Evolutionary conservation across 1,140 invertebrate species (phyloP).

Genomic region (Phocides pigmalion): DNA sequence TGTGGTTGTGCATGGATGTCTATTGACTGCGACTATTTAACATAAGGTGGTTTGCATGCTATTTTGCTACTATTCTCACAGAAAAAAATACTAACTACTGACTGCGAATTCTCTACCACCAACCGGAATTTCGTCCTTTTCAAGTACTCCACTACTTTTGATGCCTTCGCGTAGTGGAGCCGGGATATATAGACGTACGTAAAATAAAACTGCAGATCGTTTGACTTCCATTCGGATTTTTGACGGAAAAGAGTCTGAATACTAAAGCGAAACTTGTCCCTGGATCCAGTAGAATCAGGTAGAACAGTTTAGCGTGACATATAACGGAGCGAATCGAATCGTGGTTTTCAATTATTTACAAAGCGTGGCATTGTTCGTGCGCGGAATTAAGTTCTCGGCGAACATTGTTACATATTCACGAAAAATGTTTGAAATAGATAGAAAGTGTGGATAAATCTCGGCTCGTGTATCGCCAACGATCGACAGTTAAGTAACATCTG

Average conservation of each 20-base stretch:
- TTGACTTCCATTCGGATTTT: not conserved
- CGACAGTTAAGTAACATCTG: too few species aligned
- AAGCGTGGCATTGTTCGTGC: constrained; percentile 28
- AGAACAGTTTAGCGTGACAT: constrained; percentile 27
- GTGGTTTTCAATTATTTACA: constrained; percentile 35
- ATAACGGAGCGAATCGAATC: constrained; percentile 25
- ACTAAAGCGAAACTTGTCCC: not conserved
- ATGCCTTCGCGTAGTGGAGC: too few species aligned
- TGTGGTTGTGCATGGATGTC: too few species aligned
- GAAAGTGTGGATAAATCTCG: too few species aligned
- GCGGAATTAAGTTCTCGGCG: constrained; percentile 30
- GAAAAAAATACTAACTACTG: too few species aligned
- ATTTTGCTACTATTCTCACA: too few species aligned
- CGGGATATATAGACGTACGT: too few species aligned
- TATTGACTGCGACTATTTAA: too few species aligned
- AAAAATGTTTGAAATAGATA: constrained; percentile 17
- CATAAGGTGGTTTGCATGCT: too few species aligned
- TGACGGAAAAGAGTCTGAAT: not conserved
- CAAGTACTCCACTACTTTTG: too few species aligned
- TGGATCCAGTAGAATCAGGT: not conserved
- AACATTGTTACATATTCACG: constrained; percentile 21
- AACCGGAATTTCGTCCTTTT: too few species aligned
- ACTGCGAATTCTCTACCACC: too few species aligned
- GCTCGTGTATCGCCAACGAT: not conserved
- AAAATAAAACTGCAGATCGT: not conserved